phyloP scores from a whole-genome alignment of 2,113 vertebrate species.

The Apteryx mantelli region DNA sequence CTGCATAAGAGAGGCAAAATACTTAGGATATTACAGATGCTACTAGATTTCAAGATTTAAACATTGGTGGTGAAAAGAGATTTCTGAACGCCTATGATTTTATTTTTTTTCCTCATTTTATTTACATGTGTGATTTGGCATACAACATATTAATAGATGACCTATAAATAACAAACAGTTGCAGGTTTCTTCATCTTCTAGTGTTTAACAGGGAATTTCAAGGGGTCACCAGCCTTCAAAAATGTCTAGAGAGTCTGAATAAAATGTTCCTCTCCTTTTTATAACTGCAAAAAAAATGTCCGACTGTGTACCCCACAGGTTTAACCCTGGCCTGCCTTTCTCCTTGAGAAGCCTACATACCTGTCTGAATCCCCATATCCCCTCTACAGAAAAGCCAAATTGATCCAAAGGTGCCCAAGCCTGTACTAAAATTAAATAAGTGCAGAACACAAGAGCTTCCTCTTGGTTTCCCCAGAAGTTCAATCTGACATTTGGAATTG shows the following conservation, averaged over 20 bases:
- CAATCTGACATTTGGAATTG: neutral
- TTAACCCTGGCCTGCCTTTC: neutral
- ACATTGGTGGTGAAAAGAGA: neutral
- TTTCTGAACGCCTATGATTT: neutral
- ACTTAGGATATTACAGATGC: neutral
- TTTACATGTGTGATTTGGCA: neutral
- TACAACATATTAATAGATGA: neutral
- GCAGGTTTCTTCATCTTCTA: neutral
- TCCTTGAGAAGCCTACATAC: neutral
- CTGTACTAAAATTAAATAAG: neutral
- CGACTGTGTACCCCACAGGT: neutral
- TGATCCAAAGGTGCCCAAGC: neutral
- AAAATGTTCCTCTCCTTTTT: neutral
- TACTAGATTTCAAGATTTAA: neutral
- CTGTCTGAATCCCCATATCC: neutral
- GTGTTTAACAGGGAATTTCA: neutral
- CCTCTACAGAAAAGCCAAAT: neutral
- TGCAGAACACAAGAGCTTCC: neutral
- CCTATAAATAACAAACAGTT: neutral
- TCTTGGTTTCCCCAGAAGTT: neutral
- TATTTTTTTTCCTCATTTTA: neutral
- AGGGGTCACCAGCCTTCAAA: neutral
- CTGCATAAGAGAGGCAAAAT: neutral
- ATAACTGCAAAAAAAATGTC: neutral
- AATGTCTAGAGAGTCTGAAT: neutral